A percentile compares a stretch with the other conserved stretches of the same genome.
Conservation (phyloP, 2,797 vertebrate species). For the Notolabrus celidotus region DNA sequence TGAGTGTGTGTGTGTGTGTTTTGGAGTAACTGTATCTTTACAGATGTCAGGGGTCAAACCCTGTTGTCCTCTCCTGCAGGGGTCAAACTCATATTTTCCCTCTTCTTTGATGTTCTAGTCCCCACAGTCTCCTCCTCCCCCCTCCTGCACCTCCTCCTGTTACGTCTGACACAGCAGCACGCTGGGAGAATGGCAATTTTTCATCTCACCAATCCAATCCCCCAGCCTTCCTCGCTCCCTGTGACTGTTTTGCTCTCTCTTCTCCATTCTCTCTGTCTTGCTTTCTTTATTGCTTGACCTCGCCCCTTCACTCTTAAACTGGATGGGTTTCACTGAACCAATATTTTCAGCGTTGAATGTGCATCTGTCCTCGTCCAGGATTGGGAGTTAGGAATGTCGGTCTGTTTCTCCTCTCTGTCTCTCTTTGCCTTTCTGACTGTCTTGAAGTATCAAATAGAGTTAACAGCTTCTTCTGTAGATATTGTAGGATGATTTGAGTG, state of each 20-base stretch:
- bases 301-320: constrained; percentile 27
- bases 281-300: constrained; percentile 47
- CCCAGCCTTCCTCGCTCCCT: constrained; percentile 34
- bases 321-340: constrained; percentile 39
- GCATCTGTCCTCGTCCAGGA: constrained; percentile 40
- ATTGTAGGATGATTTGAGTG: neutral
- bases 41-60: constrained; percentile 71
- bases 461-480: neutral
- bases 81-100: constrained; percentile 72
- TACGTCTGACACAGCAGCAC: constrained; percentile 40
- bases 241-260: constrained; percentile 30
- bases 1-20: constrained; percentile 8
- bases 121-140: constrained; percentile 2
- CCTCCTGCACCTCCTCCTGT: constrained; percentile 27
- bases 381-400: constrained; percentile 27
- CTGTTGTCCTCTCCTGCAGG: constrained; percentile 49
- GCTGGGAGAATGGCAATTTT: constrained; percentile 55
- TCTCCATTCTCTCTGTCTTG: constrained; percentile 32
- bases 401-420: constrained; percentile 16
- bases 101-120: constrained; percentile 67
- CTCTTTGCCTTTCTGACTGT: neutral
- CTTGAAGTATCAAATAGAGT: constrained; percentile 8
- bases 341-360: constrained; percentile 38
- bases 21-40: constrained; percentile 72
- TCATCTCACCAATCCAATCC: constrained; percentile 52